Evolutionary conservation across 2,113 vertebrate genomes (phyloP), one percentile per base, ranked within the genome.

Genomic region (Myotis brandtii): DNA sequence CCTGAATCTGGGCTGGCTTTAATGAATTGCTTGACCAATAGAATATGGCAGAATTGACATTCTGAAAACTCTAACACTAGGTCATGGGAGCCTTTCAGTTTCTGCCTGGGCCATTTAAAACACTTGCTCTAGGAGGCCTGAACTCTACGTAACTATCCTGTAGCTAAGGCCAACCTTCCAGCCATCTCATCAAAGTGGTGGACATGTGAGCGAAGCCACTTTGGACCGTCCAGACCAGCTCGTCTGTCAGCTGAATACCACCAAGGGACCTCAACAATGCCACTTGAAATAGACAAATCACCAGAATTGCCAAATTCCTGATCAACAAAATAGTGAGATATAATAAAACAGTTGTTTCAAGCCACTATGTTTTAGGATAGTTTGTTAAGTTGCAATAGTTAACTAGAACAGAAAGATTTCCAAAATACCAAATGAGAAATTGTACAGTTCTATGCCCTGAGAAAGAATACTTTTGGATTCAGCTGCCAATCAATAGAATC

Each of bases 391-490:
- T 40, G 32, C 16, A 83, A 66, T 25, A 86, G 27, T 82, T 76
- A 91, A 83, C 50, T 72, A 9, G 23, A 79, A 79, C 32, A 83
- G 70, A 87, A 91, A 87, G 43, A 92, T 92, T 46, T 86, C 20
- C 5, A 69, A 81, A 86, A 40, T 81, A 86, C 10, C 30, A 70
- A 86, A 70, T 66, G 34, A 77, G 54, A 54, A 93, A 21, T 21
- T 64, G 3, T 37, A 40, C 3, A 87, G 18, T 16, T 46, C 46
- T 77, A 23, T 66, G 37, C 20, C 21, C 70, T 73, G 17, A 70
- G 18, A 83, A 7, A 69, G 14, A 91, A 75, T 75, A 93, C 10
- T 77, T 73, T 40, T 72, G 46, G 13, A 91, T 79, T 87, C 62
- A 72, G 69, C 16, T 66, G 34, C 54, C 54, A 84, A 76, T 72